These are phyloP conservation scores for Melanotaenia nigrans DNA, from an alignment of 2,797 vertebrate genomes.

Conservation along the genomic window DNA sequence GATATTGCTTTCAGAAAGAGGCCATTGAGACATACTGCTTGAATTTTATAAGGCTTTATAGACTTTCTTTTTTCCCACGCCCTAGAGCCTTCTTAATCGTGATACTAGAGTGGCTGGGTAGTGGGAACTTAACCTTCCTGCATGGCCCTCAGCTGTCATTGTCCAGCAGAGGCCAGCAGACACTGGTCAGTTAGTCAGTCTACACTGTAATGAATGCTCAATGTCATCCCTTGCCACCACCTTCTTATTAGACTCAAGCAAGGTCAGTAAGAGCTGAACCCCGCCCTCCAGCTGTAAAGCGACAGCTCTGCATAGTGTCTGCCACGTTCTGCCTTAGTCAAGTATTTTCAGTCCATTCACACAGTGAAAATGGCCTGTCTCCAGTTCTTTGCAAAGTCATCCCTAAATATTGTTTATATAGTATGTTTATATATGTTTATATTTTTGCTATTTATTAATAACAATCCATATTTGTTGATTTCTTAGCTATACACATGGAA, in stretches of 20 bases:
- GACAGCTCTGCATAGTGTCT: conserved; percentile 46
- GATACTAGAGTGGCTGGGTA: conserved; percentile 36
- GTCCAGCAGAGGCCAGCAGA: conserved; percentile 69
- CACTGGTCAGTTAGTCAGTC: conserved; percentile 52
- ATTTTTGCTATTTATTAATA: neutral
- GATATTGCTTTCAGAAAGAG: conserved; percentile 2
- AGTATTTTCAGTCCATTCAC: conserved; percentile 43
- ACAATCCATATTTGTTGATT: neutral
- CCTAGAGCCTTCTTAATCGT: conserved; percentile 16
- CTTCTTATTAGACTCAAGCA: conserved; percentile 56
- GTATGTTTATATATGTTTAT: neutral
- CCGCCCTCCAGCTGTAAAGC: conserved; percentile 41
- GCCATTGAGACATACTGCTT: neutral
- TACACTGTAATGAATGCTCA: conserved; percentile 46
- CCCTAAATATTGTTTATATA: conserved; percentile 1
- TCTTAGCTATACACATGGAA: neutral
- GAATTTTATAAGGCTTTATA: neutral
- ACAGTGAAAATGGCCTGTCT: conserved; percentile 13
- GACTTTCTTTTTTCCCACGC: neutral
- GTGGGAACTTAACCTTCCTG: conserved; percentile 63
- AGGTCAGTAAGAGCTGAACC: conserved; percentile 68
- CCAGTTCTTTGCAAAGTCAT: conserved; percentile 11
- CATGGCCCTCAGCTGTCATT: conserved; percentile 59
- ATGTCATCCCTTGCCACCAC: conserved; percentile 45
- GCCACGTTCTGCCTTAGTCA: conserved; percentile 41